Evolutionary conservation across 2,888 invertebrate genomes (phyloP), one percentile per base, ranked within the genome.

Genomic region (Agrenia bidenticulata): DNA sequence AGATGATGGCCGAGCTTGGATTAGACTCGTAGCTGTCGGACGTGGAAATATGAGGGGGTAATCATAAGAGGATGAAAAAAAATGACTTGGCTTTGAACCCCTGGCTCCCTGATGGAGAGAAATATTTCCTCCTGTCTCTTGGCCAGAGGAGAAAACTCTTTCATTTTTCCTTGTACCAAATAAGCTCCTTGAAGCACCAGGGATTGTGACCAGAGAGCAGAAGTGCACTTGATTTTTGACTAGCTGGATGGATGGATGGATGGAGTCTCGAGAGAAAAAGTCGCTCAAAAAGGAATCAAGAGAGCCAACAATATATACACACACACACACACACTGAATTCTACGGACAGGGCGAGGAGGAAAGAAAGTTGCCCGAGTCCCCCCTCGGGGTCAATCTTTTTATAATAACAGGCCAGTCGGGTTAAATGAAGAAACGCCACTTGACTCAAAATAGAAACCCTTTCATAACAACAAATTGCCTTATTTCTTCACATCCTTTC

Each of bases 211-310:
- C 32, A 32, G 32, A 32, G 32, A 32, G 32, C 32, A 4, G 45
- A 45, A 45, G 45, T 45, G 45, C 45, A 45, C 45, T 45, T 45
- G 45, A 45, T 45, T 45, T 45, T 45, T 45, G 45, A 45, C 45
- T 45, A 45, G 45, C 45, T 45, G 19, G 45, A 45, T 45, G 45
- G 45, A 45, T 39, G 39, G 39, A 39, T 45, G 15, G 45, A 45
- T 45, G 45, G 45, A 17, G n/a, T 45, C 45, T 19, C 15, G 45
- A 45, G 45, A 45, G 45, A 45, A 45, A 45, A 45, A 45, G 19
- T 19, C 45, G n/a, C 15, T 45, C 45, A 45, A 45, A 45, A 45
- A 45, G 45, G n/a, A 45, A 45, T 45, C 45, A 45, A 45, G n/a
- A 45, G 45, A 45, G 45, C 9, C 45, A 45, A 45, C 45, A 45